A percentile compares a stretch with the other conserved stretches of the same genome.
Evolutionary conservation across 1,140 invertebrate genomes (phyloP).

Genomic region (Rhagoletis pomonella): DNA sequence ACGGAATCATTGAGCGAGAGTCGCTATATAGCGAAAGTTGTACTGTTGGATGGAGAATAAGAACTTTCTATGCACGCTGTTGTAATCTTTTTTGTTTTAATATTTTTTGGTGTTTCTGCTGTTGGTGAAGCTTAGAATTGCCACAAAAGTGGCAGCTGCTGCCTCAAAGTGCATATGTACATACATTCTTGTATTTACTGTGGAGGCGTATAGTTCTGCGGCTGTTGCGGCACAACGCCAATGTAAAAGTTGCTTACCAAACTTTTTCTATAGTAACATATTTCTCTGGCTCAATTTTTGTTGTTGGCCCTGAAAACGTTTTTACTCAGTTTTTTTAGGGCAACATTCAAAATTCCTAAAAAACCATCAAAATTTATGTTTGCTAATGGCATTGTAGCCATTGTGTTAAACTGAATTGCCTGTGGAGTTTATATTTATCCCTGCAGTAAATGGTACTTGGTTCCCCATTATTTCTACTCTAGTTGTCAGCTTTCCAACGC

Average conservation of each 20-base stretch:
- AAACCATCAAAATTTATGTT: slow-evolving; percentile 35
- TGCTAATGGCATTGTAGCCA: slow-evolving; percentile 2
- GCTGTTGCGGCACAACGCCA: background rate
- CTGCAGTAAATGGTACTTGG: background rate
- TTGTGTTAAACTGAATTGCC: slow-evolving; percentile 6
- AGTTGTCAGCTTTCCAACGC: no score
- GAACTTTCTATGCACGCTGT: background rate
- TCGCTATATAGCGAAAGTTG: background rate
- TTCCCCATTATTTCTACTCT: no score
- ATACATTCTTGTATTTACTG: background rate
- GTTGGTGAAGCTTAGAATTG: slow-evolving; percentile 29
- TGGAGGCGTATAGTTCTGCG: slow-evolving; percentile 4
- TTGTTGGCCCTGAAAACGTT: background rate
- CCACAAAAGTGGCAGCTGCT: slow-evolving; percentile 31
- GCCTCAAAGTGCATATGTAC: background rate
- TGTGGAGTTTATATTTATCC: background rate
- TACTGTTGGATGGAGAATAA: background rate
- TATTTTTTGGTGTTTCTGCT: background rate
- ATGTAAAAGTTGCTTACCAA: slow-evolving; percentile 19
- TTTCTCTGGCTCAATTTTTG: background rate
- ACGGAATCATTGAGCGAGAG: background rate
- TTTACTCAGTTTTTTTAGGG: background rate
- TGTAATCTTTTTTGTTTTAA: background rate
- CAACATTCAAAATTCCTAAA: slow-evolving; percentile 10
- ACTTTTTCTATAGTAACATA: slow-evolving; percentile 29